Base-by-base conservation (phyloP, 2,797 vertebrate species). In the Sparus aurata region DNA sequence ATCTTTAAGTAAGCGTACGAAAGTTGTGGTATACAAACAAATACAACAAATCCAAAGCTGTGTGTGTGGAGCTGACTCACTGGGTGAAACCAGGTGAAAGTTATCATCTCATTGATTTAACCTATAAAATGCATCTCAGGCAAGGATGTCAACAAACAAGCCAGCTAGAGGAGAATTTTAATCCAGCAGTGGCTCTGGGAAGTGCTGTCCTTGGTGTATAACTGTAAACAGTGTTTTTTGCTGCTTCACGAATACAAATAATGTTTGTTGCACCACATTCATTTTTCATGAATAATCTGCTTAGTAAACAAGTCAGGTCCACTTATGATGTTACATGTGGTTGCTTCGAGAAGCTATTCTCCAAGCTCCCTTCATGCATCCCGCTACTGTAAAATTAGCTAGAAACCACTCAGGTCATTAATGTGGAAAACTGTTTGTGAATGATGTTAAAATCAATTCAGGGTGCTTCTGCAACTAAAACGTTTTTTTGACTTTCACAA, bases 41-140 rank as follows among this genome's bases (percentile, higher is more conserved):
- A 8, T 10, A 8, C 7, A 38, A 38, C 34, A 34, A 34, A 38
- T 38, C 34, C 34, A 9, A 22, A 18, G 5, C 7, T 23, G 6
- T 12, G 22, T 20, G 58, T 50, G 17, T 55, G 27, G 61, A 50
- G 77, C 73, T 57, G 68, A 85, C 64, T 73, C 45, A 18, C 30
- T 16, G 38, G 55, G 62, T 76, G 62, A 82, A 76, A 65, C 55
- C 60, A 68, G 66, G 82, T 73, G 63, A 78, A 68, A 59, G 52
- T 8, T 47, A 68, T 74, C 74, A 27, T 69, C n/a, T 4, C 67
- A 87, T 87, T 69, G 79, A 88, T 80, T 82, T 57, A 81, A 79
- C 64, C 69, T 59, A 69, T 52, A 65, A 73, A 80, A 71, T 72
- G 18, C 23, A 53, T 25, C 61, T 62, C 15, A 66, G 18, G 41